Conservation (phyloP, 2,888 invertebrate species). For the Drosophila melanosoma region DNA sequence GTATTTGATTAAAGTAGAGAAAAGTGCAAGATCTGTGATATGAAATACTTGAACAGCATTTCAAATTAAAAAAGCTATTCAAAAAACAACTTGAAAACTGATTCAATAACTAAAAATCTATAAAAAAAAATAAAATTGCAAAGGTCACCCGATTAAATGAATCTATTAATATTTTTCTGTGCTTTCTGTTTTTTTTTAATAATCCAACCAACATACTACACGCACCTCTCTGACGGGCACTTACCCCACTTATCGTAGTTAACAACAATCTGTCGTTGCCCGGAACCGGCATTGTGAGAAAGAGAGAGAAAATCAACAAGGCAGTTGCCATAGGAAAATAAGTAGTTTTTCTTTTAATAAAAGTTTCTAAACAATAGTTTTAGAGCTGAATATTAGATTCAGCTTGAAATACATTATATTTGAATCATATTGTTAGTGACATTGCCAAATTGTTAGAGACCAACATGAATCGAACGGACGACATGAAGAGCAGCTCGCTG, state of each 20-base stretch:
- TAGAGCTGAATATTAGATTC: conserved; percentile 9
- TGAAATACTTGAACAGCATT: not conserved
- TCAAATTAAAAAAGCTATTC: not conserved
- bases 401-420: conserved; percentile 2
- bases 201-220: not conserved
- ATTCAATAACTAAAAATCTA: not conserved
- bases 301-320: conserved; percentile 19
- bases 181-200: not conserved
- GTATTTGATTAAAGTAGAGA: not conserved
- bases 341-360: conserved; percentile 9
- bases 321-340: conserved; percentile 47
- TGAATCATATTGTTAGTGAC: not conserved
- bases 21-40: not conserved
- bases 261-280: conserved; percentile 26
- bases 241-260: not conserved
- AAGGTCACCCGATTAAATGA: not conserved
- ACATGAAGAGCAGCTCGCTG: conserved; percentile 65
- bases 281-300: conserved; percentile 1
- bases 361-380: conserved; percentile 16
- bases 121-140: not conserved
- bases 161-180: not conserved
- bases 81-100: not conserved
- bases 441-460: conserved; percentile 5
- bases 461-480: conserved; percentile 66
- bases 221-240: not conserved